Conservation (phyloP, 2,113 vertebrate genomes). For the Baryphthengus martii region DNA sequence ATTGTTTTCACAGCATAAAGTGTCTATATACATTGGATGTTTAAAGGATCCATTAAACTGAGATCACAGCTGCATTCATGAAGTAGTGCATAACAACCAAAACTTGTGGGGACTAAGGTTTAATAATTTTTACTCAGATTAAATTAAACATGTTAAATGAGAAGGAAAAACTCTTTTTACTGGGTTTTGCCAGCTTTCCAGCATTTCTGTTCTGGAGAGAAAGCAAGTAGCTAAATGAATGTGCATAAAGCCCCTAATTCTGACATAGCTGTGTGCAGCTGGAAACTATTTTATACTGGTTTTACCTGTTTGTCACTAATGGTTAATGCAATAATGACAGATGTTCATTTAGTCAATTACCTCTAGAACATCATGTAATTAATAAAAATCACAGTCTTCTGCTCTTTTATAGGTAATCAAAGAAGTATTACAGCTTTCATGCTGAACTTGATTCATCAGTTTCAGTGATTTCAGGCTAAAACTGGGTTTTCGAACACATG, state of each 20-base stretch:
- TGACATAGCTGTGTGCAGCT: neutral
- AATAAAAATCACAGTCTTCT: neutral
- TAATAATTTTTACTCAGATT: neutral
- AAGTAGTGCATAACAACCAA: neutral
- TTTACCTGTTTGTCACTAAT: neutral
- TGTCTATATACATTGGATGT: neutral
- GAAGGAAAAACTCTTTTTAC: neutral
- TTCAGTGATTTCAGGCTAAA: neutral
- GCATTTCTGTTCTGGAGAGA: neutral
- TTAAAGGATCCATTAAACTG: neutral
- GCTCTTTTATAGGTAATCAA: neutral
- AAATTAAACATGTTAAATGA: neutral
- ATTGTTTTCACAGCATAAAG: neutral
- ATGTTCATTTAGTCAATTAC: neutral
- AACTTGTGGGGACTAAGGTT: neutral
- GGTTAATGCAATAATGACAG: neutral
- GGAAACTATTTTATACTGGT: neutral
- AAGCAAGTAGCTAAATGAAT: neutral
- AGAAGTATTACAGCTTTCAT: neutral
- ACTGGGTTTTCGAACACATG: neutral
- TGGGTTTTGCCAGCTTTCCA: neutral
- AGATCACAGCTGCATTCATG: neutral
- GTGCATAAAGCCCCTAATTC: neutral
- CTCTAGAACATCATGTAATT: neutral
- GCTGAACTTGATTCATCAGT: neutral